Evolutionary conservation across 2,113 vertebrate species (phyloP).

Genomic region (Rhabdomys dilectus): DNA sequence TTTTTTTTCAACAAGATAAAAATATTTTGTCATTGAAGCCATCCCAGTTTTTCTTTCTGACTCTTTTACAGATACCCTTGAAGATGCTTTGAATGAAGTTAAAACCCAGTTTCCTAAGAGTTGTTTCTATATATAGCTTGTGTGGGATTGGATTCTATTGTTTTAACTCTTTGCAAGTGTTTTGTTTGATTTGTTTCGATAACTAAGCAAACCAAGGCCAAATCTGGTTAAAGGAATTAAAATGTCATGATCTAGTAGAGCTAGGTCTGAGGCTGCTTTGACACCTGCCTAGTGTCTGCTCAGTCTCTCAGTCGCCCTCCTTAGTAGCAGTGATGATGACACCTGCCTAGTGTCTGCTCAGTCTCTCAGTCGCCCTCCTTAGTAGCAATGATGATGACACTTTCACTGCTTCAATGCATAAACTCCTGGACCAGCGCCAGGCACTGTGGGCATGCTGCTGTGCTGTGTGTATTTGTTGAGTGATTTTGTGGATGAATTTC

Average conservation of each 20-base stretch:
- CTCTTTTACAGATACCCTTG: not conserved
- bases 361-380: not conserved
- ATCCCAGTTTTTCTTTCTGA: not conserved
- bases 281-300: not conserved
- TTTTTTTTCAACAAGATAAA: not conserved
- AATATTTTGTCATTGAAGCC: not conserved
- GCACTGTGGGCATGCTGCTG: not conserved
- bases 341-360: not conserved
- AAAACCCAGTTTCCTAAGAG: not conserved
- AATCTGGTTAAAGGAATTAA: conserved; percentile 31
- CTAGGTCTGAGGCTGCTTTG: not conserved
- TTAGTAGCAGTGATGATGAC: not conserved
- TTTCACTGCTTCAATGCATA: not conserved
- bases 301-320: not conserved
- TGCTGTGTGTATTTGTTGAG: not conserved
- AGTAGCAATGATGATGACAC: not conserved
- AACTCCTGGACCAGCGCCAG: not conserved
- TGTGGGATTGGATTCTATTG: not conserved
- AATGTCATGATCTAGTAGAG: not conserved
- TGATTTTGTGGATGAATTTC: conserved; percentile 43
- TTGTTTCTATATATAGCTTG: conserved; percentile 12
- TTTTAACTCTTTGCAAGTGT: conserved; percentile 13
- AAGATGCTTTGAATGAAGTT: conserved; percentile 26
- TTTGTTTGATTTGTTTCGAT: conserved; percentile 14
- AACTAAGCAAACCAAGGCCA: conserved; percentile 12